Evolutionary conservation across 1,140 invertebrate genomes (phyloP), one percentile per base, ranked within the genome.

Genomic region (Scaptomyza montana): DNA sequence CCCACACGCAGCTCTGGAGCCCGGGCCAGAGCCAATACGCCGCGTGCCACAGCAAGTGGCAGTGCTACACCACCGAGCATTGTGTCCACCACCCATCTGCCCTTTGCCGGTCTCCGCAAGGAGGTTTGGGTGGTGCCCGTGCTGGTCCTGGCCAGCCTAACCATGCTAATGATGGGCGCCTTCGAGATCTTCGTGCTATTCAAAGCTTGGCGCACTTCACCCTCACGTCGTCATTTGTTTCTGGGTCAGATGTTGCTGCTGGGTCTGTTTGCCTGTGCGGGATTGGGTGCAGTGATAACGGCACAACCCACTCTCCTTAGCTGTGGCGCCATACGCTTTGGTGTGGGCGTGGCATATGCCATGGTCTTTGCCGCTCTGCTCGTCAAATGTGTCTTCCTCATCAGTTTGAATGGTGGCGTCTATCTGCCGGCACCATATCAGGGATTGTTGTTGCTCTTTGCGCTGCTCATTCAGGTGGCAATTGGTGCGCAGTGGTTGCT

Each of bases 341-440:
- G 96, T 16, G 95, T 97, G 13, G 97, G 98, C 28, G 94, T 98
- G 12, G 95, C 96, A 3, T 98, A 97, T 76, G 95, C 97, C 12
- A 93, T 98, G n/a, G 96, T 98, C 19, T 99, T 98, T 91, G 96
- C 97, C 12, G 96, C 98, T 0, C 93, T 99, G 25, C 94, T 99
- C 60, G 98, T 99, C 66, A 99, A 99, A 92, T 97, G 97, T 89
- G 97, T 98, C 50, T 98, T 98, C 90, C 94, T 98, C 45, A 95
- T 98, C 68, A 98, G 97, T 77, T 94, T 98, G 41, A 97, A 98
- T 90, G 95, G 96, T 30, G 97, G 97, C 9, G 97, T 98, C 25
- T 98, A 98, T 90, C 93, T 98, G n/a, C 97, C 97, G 33, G 97
- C 97, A 2, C 95, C 97, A 3, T 98, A 98, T 92, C 95, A 97